Evolutionary conservation across 2,797 vertebrate species (phyloP), one percentile per base, ranked within the genome.

Genomic region (Thripadectes ignobilis): DNA sequence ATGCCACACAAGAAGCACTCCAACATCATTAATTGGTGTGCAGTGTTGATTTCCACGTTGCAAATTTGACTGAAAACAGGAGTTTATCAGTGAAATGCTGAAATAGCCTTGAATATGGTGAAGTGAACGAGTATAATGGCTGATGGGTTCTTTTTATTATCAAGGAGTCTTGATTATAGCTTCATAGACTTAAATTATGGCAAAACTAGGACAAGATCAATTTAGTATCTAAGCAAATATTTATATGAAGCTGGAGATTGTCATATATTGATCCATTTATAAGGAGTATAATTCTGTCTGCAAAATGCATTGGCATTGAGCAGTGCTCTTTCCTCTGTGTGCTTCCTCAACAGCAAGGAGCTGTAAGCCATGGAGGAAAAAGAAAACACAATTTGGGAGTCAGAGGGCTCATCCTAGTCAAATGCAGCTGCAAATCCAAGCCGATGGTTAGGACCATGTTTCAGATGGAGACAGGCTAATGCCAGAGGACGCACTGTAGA

Each of bases 221-320:
- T 97, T 97, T 95, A 95, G 85, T 76, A 80, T 89, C 93, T 93
- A 92, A 96, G 91, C 85, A 95, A 96, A 97, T 93, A 93, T 97
- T 94, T 91, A 86, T 24, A 93, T 85, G 76, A 94, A 68, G 49
- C 38, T 76, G 76, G 45, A 97, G 93, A 92, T 41, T 92, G 94
- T 81, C 93, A 95, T 59, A 76, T 86, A 95, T 92, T 80, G 89
- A 76, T 96, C 93, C 2, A 0, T 71, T 96, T 97, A 94, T 94
- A 97, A 96, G 87, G 62, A 96, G 55, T 57, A 66, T 88, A 84
- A 71, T 95, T 92, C 92, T 87, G 43, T 51, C 51, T 91, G 83
- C 72, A 72, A 94, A 94, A 89, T 21, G 29, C 66, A 63, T 29
- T 67, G 77, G 57, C 58, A 80, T 12, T 85, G 84, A 92, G 48